A percentile compares a stretch with the other conserved stretches of the same genome.
These are phyloP conservation scores for Syrrhaptes paradoxus DNA, from an alignment of 2,113 vertebrate species.

Conservation along the genomic window DNA sequence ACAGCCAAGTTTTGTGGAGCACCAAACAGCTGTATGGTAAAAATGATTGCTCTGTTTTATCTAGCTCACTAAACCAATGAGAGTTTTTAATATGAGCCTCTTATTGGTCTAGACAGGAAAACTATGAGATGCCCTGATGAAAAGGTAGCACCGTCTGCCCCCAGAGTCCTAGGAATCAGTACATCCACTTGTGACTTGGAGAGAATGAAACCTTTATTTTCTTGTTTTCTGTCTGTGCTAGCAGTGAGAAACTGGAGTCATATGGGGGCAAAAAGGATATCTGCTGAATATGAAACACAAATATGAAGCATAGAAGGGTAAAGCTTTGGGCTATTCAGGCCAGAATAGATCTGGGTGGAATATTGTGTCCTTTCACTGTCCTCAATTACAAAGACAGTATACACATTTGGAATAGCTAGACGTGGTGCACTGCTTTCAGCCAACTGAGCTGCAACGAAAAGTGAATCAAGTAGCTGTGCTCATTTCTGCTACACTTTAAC, in stretches of 20 bases:
- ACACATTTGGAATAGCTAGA: background rate
- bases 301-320: background rate
- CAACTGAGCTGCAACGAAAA: background rate
- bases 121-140: background rate
- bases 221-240: background rate
- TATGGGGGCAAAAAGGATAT: background rate
- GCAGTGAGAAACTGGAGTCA: background rate
- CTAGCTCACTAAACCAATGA: slow-evolving; percentile 8
- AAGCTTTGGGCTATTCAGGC: background rate
- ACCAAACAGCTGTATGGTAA: background rate
- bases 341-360: background rate
- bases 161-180: background rate
- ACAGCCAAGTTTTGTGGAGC: background rate
- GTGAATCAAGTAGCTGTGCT: background rate
- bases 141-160: background rate
- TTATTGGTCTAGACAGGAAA: background rate
- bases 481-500: background rate
- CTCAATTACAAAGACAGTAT: background rate
- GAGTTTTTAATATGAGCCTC: background rate
- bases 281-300: background rate
- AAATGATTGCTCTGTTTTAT: background rate
- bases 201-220: background rate
- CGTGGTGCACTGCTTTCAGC: background rate
- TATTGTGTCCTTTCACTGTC: background rate
- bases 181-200: background rate